These are phyloP conservation scores for Mythimna ferrago DNA, from an alignment of 2,888 invertebrate species.

Conservation along the genomic window DNA sequence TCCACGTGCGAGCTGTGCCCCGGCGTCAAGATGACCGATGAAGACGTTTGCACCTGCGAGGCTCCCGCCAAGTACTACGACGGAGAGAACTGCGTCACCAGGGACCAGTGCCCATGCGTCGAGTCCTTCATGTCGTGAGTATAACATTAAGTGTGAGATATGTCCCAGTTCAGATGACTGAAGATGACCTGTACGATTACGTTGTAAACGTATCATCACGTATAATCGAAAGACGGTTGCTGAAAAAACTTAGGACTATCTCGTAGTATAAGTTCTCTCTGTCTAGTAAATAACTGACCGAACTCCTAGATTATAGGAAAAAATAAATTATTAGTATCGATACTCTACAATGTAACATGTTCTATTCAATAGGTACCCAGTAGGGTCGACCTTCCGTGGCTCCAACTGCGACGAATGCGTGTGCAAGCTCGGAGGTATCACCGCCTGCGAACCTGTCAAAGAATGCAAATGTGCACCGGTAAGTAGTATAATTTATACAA, in stretches of 20 bases:
- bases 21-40: conserved; percentile 77
- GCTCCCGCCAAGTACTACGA: conserved; percentile 92
- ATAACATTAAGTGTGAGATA: neutral
- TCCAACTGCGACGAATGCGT: conserved; percentile 95
- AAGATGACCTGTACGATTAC: too few relatives aligned
- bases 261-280: too few relatives aligned
- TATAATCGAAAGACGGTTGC: too few relatives aligned
- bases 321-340: conserved; percentile 20
- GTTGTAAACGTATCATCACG: too few relatives aligned
- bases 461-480: conserved; percentile 91
- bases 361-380: conserved; percentile 91
- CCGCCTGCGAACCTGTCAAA: conserved; percentile 93
- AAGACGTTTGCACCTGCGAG: conserved; percentile 83
- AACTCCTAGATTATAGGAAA: too few relatives aligned
- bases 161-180: too few relatives aligned
- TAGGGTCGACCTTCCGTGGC: conserved; percentile 93
- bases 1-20: conserved; percentile 88
- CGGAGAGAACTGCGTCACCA: conserved; percentile 93
- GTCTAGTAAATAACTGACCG: too few relatives aligned
- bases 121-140: conserved; percentile 91
- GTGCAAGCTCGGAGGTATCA: conserved; percentile 94
- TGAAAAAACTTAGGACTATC: too few relatives aligned
- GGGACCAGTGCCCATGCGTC: conserved; percentile 95
- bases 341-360: neutral
- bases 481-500: conserved; percentile 7